Evolutionary conservation across 1,140 invertebrate species (phyloP).

Genomic region (Philopotamus ludificatus): DNA sequence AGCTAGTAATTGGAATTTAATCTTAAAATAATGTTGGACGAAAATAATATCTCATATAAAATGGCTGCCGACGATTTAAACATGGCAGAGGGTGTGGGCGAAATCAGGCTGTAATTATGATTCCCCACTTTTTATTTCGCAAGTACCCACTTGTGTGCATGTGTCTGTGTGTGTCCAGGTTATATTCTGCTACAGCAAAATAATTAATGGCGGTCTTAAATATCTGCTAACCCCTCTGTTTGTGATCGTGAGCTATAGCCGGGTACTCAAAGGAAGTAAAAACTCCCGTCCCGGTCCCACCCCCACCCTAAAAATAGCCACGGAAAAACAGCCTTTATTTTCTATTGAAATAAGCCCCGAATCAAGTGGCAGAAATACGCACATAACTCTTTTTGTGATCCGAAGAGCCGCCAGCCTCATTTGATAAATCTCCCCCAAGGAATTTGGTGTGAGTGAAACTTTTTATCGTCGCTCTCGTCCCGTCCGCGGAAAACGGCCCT

Average conservation of each 20-base stretch:
- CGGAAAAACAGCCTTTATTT: neutral
- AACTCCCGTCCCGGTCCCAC: neutral
- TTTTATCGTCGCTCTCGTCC: neutral
- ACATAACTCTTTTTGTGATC: constrained; percentile 11
- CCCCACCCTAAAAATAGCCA: constrained; percentile 5
- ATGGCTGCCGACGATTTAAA: neutral
- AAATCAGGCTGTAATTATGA: constrained; percentile 29
- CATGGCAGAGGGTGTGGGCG: constrained; percentile 1
- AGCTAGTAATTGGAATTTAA: no score
- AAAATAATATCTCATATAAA: no score
- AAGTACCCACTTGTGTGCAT: neutral
- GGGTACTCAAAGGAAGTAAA: constrained; percentile 34
- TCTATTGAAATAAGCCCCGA: neutral
- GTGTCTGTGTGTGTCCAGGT: neutral
- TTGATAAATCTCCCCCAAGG: constrained; percentile 43
- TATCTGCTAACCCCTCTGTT: constrained; percentile 38
- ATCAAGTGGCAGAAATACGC: neutral
- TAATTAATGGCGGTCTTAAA: constrained; percentile 42
- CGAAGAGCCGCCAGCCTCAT: constrained; percentile 36
- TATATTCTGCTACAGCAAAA: constrained; percentile 34
- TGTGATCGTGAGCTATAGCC: constrained; percentile 17
- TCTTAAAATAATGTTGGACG: no score
- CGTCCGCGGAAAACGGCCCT: constrained; percentile 8
- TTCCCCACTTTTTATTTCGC: constrained; percentile 11
- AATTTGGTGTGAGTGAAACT: constrained; percentile 13